Evolutionary conservation across 2,888 invertebrate species (phyloP), one percentile per base, ranked within the genome.

Genomic region (Leptopterna dolabrata): DNA sequence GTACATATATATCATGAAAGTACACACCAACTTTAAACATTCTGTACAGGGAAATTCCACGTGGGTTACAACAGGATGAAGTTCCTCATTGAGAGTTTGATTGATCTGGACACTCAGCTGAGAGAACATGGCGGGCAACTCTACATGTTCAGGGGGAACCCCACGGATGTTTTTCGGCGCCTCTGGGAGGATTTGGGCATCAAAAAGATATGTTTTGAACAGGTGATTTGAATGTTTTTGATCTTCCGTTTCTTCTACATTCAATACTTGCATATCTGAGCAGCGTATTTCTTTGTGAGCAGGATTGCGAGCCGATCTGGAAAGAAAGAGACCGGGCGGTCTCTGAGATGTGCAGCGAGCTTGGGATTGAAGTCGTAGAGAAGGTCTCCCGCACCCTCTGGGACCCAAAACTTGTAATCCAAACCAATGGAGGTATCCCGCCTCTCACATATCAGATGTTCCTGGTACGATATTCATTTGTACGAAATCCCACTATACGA

Each of bases 301-400:
- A 95, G 91, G 95, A 96, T 90, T 95, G 95, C 90, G 95, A 96
- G 91, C 95, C 95, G 0, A 94, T 95, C 78, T 95, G 95, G 95
- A 93, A 93, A 13, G 91, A 92, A 0, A 92, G 95, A 0, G 95
- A 95, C 91, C 92, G 93, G 27, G 90, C 92, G 4, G 94, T 95
- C 0, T 94, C 93, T 90, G 87, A 89, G 0, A 91, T 94, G 24
- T 95, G 95, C 90, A 91, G 91, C 0, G 93, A 94, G 88, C 91
- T 93, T 63, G 93, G 93, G 29, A 93, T 95, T 1, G 90, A 92
- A 76, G 93, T 93, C 81, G 91, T 92, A 55, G 95, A 95, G 90
- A 93, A 93, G 90, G 94, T 95, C 1, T 95, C 95, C 0, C 95
- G 95, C 90, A 96, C 95, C 0, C 92, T 96, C 11, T 96, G 95